Percentiles rank a stretch among this genome's conserved stretches.
These are phyloP conservation scores for Daubentonia madagascariensis DNA, from an alignment of 2,113 vertebrate genomes.

Conservation along the genomic window DNA sequence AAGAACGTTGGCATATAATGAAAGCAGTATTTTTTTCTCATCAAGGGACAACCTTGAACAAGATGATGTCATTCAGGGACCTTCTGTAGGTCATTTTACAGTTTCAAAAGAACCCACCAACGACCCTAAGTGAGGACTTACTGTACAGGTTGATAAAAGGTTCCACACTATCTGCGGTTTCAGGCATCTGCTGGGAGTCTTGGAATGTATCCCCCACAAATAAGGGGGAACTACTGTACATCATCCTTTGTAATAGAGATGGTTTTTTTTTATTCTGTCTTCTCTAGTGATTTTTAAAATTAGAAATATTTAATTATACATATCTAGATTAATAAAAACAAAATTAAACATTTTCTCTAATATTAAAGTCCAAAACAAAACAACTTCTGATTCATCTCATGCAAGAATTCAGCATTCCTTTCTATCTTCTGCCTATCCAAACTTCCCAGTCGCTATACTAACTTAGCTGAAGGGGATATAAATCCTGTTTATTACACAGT, in stretches of 20 bases:
- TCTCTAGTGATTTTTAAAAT: not conserved
- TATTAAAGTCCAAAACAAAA: conserved; percentile 16
- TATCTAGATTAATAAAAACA: not conserved
- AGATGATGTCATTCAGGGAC: not conserved
- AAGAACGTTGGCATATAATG: not conserved
- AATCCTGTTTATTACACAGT: not conserved
- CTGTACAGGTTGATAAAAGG: not conserved
- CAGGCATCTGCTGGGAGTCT: not conserved
- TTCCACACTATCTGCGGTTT: not conserved
- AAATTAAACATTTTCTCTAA: conserved; percentile 15
- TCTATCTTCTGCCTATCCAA: not conserved
- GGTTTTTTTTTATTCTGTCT: not conserved
- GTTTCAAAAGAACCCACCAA: too few species aligned
- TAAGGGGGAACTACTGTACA: not conserved
- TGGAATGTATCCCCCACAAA: not conserved
- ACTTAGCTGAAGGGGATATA: not conserved
- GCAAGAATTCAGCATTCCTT: not conserved
- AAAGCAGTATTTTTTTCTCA: not conserved
- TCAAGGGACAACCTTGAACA: not conserved
- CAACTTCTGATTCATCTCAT: not conserved
- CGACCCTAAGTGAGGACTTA: too few species aligned
- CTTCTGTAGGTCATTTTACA: not conserved
- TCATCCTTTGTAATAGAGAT: not conserved
- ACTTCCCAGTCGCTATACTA: not conserved
- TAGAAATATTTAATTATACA: not conserved